phyloP scores from a whole-genome alignment of 2,797 vertebrate species.

The Gymnothorax reevesii region DNA sequence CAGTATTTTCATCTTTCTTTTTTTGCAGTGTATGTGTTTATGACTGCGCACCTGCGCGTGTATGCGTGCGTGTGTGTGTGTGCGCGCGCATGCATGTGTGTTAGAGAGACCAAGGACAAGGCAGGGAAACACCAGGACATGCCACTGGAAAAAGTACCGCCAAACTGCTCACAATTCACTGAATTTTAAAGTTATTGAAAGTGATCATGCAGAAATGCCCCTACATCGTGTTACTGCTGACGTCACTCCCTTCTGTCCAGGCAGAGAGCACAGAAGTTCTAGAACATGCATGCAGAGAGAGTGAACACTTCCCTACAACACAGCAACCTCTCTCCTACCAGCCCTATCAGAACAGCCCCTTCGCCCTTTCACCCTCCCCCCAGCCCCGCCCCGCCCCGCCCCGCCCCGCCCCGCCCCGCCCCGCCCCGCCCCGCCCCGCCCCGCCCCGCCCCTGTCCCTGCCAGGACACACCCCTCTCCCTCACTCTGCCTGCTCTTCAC shows the following conservation, averaged over 20 bases:
- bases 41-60: constrained; percentile 7
- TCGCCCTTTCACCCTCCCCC: neutral
- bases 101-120: constrained; percentile 53
- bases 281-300: neutral
- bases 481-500: constrained; percentile 59
- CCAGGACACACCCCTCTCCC: constrained; percentile 18
- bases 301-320: neutral
- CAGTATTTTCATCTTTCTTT: too few relatives aligned
- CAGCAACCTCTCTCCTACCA: constrained; percentile 37
- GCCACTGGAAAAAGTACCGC: neutral
- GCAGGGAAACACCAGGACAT: neutral
- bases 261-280: neutral
- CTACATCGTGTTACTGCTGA: too few relatives aligned
- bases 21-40: neutral
- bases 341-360: neutral
- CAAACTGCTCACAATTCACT: neutral
- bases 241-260: neutral
- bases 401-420: neutral
- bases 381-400: neutral
- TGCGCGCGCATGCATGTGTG: constrained; percentile 41
- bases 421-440: neutral
- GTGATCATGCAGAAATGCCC: neutral
- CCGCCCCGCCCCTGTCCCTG: neutral
- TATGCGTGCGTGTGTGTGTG: neutral
- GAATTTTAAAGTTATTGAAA: neutral